Base-by-base conservation (phyloP, 1,140 invertebrate species). In the Scylla paramamosain region DNA sequence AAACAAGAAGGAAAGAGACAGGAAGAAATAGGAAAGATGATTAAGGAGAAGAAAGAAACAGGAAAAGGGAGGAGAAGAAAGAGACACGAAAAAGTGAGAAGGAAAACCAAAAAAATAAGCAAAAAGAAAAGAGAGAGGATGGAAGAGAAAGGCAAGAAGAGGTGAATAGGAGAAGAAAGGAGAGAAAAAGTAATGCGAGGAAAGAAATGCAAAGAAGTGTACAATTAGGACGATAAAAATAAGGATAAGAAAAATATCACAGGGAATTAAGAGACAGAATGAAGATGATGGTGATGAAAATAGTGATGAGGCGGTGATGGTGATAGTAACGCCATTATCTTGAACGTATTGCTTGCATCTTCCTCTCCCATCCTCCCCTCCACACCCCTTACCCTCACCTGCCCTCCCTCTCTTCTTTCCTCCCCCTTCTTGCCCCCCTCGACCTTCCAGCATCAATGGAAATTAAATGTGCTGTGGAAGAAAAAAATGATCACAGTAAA, bases 11-110 rank as follows among this genome's bases (percentile, higher is more conserved):
- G 77, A 83, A 29, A 83, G 29, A 83, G 1, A n/a, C 1, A 83
- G 77, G 25, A 83, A 83, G 77, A 83, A 7, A 29, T 25, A 7
- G 4, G 77, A 25, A 83, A 29, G 77, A 29, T n/a, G 77, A 29
- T 83, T 39, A 39, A 39, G 39, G 39, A 83, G 77, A 87, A 86
- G 84, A 86, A n/a, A 86, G 84, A 86, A n/a, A 86, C 12, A 39
- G 32, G 0, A 28, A 39, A 28, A 7, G 84, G 20, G 32, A 86
- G 84, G 7, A 86, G 84, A 20, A 4, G 14, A 39, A 86, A 1
- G 20, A 29, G n/a, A 12, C 10, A 14, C 20, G 84, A n/a, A 86
- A 14, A 86, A 86, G 29, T n/a, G 77, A 86, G 84, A 86, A 31
- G 12, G 84, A 86, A 86, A 86, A 86, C n/a, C 0, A 2, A 39